Base-by-base conservation (phyloP, 64 coral and sea anemone genomes). In the Pocillopora damicornis region DNA sequence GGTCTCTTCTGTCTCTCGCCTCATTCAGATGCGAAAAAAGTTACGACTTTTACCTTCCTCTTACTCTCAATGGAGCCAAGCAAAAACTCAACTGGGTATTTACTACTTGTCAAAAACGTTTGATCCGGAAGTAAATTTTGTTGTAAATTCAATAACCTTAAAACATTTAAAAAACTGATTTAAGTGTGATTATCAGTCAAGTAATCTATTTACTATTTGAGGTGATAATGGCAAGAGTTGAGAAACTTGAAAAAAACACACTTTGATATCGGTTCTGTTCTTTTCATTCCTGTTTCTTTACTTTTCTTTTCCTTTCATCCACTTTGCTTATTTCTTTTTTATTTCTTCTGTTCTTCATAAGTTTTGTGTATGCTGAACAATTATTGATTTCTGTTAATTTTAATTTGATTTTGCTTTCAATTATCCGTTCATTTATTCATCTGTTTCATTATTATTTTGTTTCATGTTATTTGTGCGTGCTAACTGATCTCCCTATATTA, bases 11-110 rank as follows among this genome's bases (percentile, higher is more conserved):
- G 94, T 97, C 62, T 97, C 94, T 90, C 91, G 94, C 89, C 94
- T 97, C 75, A 90, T 97, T 90, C 91, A 93, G 61, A 76, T 86
- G 64, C 87, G 94, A 82, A 97, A 93, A 90, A 97, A 93, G 94
- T 74, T 90, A 63, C 87, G 73, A 22, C 78, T 86, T 63, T 90
- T 85, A 73, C 65, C 81, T 69, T 45, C 63, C 15, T 72, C 20
- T 85, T 72, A 85, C 58, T 73, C 64, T 85, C 64, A 45, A 2
- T 85, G 81, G 81, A 20, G 35, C 30, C 64, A 45, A 57, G 36
- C 22, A 17, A 66, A 17, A 25, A 37, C 90, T 35, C 68, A 92
- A 61, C 84, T 86, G 25, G 90, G 90, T 92, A 92, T 67, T 75
- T 35, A 38, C 30, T 37, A 74, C 4, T 25, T 25, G 20, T 71